phyloP scores from a whole-genome alignment of 2,113 vertebrate species.

The Trachemys scripta region DNA sequence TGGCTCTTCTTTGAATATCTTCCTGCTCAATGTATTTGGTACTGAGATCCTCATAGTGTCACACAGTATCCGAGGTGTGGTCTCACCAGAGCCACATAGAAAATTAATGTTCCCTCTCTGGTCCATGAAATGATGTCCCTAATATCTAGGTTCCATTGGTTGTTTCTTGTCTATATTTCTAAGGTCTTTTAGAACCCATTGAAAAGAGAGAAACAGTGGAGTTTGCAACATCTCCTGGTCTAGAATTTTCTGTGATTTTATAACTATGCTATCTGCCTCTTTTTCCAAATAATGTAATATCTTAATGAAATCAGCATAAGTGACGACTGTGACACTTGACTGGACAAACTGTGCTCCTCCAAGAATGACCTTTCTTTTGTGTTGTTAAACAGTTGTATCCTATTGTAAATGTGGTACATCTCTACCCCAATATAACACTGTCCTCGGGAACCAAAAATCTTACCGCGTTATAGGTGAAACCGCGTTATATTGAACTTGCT shows the following conservation, averaged over 20 bases:
- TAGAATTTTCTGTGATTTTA: neutral
- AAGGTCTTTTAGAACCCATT: neutral
- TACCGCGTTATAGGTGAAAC: no score
- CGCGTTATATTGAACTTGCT: no score
- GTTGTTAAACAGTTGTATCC: neutral
- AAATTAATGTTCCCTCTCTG: neutral
- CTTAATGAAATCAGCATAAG: neutral
- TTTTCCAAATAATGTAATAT: neutral
- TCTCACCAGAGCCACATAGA: neutral
- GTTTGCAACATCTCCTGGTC: neutral
- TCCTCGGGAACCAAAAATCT: no score
- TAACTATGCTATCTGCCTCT: neutral
- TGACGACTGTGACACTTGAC: fast-evolving
- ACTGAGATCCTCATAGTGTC: neutral
- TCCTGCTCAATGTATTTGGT: neutral
- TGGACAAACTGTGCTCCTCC: neutral
- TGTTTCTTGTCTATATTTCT: neutral
- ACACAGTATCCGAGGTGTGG: neutral
- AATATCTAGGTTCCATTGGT: neutral
- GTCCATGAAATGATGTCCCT: neutral
- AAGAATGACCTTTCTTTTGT: neutral
- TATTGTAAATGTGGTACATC: neutral
- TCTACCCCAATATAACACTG: no score
- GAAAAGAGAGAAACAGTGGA: neutral
- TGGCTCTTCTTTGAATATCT: neutral